Base-by-base conservation (phyloP, 30 jellyfish, hydroid and myxozoan genomes). In the Aurelia sp. region DNA sequence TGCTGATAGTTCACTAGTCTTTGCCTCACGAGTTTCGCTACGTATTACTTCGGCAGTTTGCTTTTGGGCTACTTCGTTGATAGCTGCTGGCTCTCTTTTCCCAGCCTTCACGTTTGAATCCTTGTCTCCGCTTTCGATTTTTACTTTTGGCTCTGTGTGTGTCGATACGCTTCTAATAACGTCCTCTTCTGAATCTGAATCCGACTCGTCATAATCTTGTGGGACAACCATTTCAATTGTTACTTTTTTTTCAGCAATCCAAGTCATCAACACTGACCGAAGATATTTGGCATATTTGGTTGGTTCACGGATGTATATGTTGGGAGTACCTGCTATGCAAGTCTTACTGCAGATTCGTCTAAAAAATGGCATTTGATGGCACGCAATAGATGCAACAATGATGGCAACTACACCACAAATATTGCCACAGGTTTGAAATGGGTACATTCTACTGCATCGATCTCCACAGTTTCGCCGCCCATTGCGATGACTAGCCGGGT, bases 381-480 rank as follows among this genome's bases (percentile, higher is more conserved):
- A 57, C 16, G 76, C 61, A 58, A 76, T 60, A 16, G 76, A 22
- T 13, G 65, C 63, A 13, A 57, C 65, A 35, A 57, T 33, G 65
- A 52, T 59, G 38, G 63, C 63, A 62, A 76, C 67, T 8, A 41
- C 63, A 8, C 88, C 88, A 76, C 88, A 76, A 38, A 76, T 44
- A 76, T 57, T 76, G 75, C 88, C 88, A 21, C 88, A 57, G 38
- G 59, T 57, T 35, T 76, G 78, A n/a, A 76, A 30, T 16, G 88
- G 88, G 65, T 76, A 76, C 41, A 72, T 17, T 72, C 8, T 41
- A 31, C 53, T 19, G 69, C 84, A 72, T 41, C 33, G 10, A 21
- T 68, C 60, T 68, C 62, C 20, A 68, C 59, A 68, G 62, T 15
- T 27, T 9, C 27, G 80, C 11, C 62, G 62, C 62, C 62, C 62